Evolutionary conservation across 2,113 vertebrate species (phyloP).

Genomic region (Cygnus buccinator): DNA sequence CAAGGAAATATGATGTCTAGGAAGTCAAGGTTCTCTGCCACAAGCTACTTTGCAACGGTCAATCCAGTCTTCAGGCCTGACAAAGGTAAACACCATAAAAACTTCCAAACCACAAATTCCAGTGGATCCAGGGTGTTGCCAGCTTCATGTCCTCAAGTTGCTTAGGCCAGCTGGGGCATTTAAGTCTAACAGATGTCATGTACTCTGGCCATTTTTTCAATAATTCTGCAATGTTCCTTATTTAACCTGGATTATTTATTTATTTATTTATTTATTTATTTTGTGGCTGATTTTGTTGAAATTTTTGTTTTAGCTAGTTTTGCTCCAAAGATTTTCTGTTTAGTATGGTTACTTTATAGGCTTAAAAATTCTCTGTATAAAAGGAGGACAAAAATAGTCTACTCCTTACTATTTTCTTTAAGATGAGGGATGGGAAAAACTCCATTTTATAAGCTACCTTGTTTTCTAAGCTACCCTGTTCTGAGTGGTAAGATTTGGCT

Average conservation of each 20-base stretch:
- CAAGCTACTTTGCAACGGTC: background rate
- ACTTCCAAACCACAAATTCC: background rate
- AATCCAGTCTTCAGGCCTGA: background rate
- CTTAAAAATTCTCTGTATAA: background rate
- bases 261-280: background rate
- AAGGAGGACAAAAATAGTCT: background rate
- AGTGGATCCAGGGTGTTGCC: background rate
- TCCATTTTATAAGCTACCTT: background rate
- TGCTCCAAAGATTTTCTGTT: background rate
- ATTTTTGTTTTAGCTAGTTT: background rate
- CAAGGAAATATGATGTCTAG: fast-evolving
- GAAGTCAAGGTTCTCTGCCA: background rate
- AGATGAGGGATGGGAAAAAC: background rate
- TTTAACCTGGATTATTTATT: background rate
- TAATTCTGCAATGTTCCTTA: background rate
- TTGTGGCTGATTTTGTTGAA: background rate
- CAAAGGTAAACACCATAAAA: background rate
- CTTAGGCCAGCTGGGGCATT: background rate
- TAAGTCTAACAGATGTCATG: background rate
- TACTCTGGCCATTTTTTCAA: background rate
- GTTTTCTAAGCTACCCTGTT: background rate
- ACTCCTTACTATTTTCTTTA: background rate
- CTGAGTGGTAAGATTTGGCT: background rate
- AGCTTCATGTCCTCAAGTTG: background rate
- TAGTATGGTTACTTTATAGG: background rate